Evolutionary conservation across 1,140 invertebrate genomes (phyloP), one percentile per base, ranked within the genome.

Genomic region (Zophobas atratus): DNA sequence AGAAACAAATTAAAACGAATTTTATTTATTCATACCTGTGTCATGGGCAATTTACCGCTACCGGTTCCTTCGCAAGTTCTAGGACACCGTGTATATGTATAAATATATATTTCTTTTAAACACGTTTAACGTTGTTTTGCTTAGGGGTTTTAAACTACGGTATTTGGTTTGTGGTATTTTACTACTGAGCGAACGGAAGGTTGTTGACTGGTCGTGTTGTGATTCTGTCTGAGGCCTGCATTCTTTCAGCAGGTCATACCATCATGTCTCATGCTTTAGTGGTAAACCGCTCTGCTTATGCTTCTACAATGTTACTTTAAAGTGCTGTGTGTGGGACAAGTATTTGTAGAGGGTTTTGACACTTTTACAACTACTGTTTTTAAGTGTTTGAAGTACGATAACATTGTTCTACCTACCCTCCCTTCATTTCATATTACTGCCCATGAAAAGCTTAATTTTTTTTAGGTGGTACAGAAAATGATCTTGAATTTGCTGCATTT

Each of bases 211-310:
- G 79, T 63, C 60, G 55, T 80, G 76, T 80, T 80, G 79, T 80
- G 79, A 76, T 80, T 80, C 79, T 80, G 79, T 80, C 79, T 80
- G 79, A 75, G 63, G 73, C 79, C 79, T 72, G 79, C 79, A 80
- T 80, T 80, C 79, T 74, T 76, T 57, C 73, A 77, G 49, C 75
- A 71, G 78, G 78, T 80, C 78, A 77, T 70, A 80, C 78, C 77
- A 56, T 67, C 60, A 67, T 67, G 60, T 67, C 60, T 67, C 60
- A 67, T 67, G 43, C 60, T 67, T 67, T 43, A 67, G 60, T 67
- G 38, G 38, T 67, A 36, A 67, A 67, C 60, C 60, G 60, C 43
- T 67, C 60, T 38, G 20, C 39, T 41, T 41, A 20, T 20, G 60
- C 60, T 32, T 41, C 33, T 67, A 43, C 60, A 60, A 56, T 4